Conservation (phyloP, 2,113 vertebrate genomes). For the Chrysochloris asiatica region DNA sequence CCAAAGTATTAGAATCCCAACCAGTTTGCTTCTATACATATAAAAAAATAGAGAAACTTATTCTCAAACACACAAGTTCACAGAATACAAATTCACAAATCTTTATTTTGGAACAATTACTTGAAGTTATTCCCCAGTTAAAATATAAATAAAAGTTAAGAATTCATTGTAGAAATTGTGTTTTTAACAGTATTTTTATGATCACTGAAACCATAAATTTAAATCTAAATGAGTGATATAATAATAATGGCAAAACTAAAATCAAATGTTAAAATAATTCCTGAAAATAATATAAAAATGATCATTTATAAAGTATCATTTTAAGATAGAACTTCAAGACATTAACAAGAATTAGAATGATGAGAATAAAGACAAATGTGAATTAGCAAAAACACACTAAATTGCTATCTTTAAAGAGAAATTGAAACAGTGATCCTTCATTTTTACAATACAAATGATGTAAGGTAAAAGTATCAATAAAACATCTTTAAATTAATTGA, state of each 20-base stretch:
- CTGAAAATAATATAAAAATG: background rate
- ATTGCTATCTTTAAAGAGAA: background rate
- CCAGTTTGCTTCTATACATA: background rate
- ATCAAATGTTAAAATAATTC: constrained; percentile 4
- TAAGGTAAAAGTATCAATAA: background rate
- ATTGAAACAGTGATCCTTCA: background rate
- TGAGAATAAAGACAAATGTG: background rate
- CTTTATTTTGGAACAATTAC: background rate
- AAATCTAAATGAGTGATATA: background rate
- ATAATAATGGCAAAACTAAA: constrained; percentile 4
- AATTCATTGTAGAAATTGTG: background rate
- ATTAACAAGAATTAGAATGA: background rate
- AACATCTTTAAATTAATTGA: background rate
- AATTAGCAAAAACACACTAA: background rate
- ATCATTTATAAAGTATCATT: background rate
- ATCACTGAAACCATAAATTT: constrained; percentile 3
- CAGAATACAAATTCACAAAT: background rate
- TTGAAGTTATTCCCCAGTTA: constrained; percentile 16
- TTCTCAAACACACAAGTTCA: background rate
- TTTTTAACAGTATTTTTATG: background rate
- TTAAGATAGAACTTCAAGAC: background rate
- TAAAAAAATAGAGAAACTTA: background rate
- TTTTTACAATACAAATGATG: background rate
- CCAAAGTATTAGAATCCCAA: background rate
- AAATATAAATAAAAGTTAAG: background rate